Percentiles rank a stretch among this genome's conserved stretches.
phyloP scores from a whole-genome alignment of 2,797 vertebrate genomes.

The Heterohyrax brucei region DNA sequence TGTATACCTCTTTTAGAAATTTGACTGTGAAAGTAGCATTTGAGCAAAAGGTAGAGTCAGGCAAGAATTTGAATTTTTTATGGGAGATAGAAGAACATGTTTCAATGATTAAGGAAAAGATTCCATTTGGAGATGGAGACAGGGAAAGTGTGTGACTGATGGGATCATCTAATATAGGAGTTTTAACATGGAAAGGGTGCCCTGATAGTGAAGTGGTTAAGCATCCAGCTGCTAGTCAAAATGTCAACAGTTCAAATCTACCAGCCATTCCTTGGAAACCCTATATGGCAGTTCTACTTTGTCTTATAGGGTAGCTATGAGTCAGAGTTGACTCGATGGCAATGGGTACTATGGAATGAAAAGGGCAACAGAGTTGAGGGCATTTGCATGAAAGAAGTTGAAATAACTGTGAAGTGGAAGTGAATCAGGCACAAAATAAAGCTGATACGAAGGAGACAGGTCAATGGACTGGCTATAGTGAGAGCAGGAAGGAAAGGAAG shows the following conservation, averaged over 20 bases:
- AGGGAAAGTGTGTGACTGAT: not conserved
- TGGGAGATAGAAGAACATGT: not conserved
- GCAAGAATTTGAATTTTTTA: not conserved
- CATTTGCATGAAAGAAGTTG: constrained; percentile 18
- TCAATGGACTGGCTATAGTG: not conserved
- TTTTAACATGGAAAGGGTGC: not conserved
- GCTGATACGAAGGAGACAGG: not conserved
- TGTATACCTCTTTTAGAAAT: not conserved
- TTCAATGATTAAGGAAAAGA: constrained; percentile 6
- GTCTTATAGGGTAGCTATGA: no score
- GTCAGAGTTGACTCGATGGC: no score
- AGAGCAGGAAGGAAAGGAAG: not conserved
- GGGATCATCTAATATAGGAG: not conserved
- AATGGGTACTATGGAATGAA: not conserved
- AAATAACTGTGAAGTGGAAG: not conserved
- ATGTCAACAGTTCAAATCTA: no score
- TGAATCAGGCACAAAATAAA: not conserved
- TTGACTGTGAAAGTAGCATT: not conserved
- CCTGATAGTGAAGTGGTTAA: no score
- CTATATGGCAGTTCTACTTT: no score
- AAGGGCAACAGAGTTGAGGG: not conserved
- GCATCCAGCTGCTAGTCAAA: no score
- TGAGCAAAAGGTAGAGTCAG: not conserved
- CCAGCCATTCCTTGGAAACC: no score
- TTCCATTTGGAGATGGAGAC: not conserved